Conservation (phyloP, 2,113 vertebrate genomes). For the Dendropsophus ebraccatus region DNA sequence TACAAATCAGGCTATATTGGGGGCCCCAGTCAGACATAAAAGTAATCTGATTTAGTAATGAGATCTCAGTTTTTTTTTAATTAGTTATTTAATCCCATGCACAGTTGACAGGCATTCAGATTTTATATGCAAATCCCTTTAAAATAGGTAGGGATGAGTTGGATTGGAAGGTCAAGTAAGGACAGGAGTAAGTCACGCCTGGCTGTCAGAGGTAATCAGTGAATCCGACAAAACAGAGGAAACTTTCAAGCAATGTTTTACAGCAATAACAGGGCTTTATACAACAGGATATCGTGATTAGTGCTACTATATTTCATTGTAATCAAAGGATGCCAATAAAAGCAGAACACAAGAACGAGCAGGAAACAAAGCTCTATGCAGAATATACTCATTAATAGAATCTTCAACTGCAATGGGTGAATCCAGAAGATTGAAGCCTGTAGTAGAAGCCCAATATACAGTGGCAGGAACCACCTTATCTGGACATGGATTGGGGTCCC, state of each 20-base stretch:
- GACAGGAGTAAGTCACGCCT: conserved; percentile 47
- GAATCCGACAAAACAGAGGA: conserved; percentile 45
- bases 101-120: background rate
- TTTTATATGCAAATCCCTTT: conserved; percentile 28
- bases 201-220: conserved; percentile 46
- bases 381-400: conserved; percentile 1
- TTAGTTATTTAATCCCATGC: conserved; percentile 27
- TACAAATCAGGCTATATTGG: background rate
- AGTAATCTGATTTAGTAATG: conserved; percentile 27
- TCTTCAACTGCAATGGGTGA: background rate
- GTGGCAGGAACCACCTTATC: background rate
- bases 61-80: conserved; percentile 17
- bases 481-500: background rate
- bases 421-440: background rate
- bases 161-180: conserved; percentile 38
- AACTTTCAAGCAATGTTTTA: conserved; percentile 46
- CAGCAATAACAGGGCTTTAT: conserved; percentile 22
- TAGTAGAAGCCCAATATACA: background rate
- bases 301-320: conserved; percentile 30
- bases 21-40: background rate
- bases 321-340: conserved; percentile 45
- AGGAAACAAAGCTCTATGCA: conserved; percentile 29
- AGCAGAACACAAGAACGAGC: conserved; percentile 29
- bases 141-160: conserved; percentile 14
- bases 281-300: conserved; percentile 46